Evolutionary conservation across 2,113 vertebrate genomes (phyloP), one percentile per base, ranked within the genome.

Genomic region (Pteruthius melanotis): DNA sequence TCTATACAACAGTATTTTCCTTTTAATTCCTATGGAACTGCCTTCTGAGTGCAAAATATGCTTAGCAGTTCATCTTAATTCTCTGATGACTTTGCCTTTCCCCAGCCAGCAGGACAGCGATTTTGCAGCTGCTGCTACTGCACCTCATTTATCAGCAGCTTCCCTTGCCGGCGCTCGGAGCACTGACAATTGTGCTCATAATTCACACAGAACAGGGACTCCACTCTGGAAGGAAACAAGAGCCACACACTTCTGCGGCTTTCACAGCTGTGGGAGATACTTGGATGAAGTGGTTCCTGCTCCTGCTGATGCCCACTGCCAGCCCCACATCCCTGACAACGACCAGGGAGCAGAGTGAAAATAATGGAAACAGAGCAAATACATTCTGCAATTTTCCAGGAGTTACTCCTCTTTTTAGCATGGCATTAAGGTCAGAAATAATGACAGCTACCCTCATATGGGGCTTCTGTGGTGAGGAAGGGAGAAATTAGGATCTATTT

Each of bases 121-220:
- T 87, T 96, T 65, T 77, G 92, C 96, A 96, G 96, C 95, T 94
- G 96, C 93, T 66, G 93, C 91, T 92, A 77, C 93, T 53, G 66
- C 82, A 96, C 70, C 92, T 92, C 39, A 92, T 95, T 90, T 71
- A 94, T 84, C 92, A 83, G 78, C 85, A 88, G 78, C 90, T 91
- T 64, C 27, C 68, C 84, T 74, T 7, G 52, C 63, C 0, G 0
- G 64, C 15, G 69, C 78, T 84, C 1, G 0, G 52, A 64, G 64
- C 65, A 15, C 60, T 9, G 6, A 64, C 78, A 79, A 35, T 16
- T 2, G 4, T 13, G 44, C 27, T 71, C 50, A 10, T 93, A 90
- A 93, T 47, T 91, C 78, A 82, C 5, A 1, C 13, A 27, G 59
- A 90, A 92, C 49, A 4, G 1, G 26, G 60, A 37, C 56, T 70